Conservation (phyloP, 2,113 vertebrate species). For the Phoenicopterus ruber region DNA sequence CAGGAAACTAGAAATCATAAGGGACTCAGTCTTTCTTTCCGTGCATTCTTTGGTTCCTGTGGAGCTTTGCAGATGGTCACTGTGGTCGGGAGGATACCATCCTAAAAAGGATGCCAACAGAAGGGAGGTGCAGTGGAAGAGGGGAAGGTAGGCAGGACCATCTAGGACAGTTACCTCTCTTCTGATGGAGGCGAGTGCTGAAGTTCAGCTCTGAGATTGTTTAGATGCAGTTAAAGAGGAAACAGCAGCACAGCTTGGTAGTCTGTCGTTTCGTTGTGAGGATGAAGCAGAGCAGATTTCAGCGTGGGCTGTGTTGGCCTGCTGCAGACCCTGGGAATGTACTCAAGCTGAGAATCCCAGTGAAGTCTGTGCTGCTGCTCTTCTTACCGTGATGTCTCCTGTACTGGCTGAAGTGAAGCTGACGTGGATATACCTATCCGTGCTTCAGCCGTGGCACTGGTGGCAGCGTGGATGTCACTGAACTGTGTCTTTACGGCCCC, state of each 20-base stretch:
- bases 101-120: neutral
- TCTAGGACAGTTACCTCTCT: neutral
- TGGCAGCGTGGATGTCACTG: neutral
- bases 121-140: neutral
- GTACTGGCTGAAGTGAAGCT: neutral
- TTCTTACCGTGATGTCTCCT: neutral
- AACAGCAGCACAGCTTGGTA: neutral
- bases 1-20: neutral
- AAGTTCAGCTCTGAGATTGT: neutral
- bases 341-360: neutral
- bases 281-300: neutral
- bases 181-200: neutral
- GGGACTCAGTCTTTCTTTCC: neutral
- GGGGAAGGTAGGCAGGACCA: neutral
- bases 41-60: neutral
- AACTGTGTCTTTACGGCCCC: rapidly evolving
- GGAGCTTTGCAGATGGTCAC: neutral
- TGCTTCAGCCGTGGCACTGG: neutral
- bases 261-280: neutral
- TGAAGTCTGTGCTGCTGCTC: neutral
- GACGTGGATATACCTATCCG: too few species aligned
- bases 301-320: neutral
- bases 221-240: neutral
- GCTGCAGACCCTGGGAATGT: neutral
- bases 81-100: neutral